Percentiles rank a stretch among this genome's conserved stretches.
phyloP scores from a whole-genome alignment of 2,113 vertebrate genomes.

The Colossoma macropomum region DNA sequence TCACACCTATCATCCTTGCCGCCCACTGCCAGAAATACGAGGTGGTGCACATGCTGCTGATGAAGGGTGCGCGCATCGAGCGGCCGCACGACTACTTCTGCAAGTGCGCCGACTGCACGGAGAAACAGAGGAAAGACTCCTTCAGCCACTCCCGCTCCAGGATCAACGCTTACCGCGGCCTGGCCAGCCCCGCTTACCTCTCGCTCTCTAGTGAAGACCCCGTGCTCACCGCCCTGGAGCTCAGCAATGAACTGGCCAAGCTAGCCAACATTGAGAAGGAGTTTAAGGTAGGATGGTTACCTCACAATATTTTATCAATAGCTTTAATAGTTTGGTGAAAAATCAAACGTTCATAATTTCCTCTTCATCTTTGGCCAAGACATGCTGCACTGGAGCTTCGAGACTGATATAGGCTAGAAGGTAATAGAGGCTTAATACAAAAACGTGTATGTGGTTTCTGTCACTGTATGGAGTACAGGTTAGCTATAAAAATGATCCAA shows the following conservation, averaged over 20 bases:
- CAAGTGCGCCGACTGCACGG: conserved; percentile 84
- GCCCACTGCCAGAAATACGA: conserved; percentile 91
- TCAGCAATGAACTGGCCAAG: conserved; percentile 88
- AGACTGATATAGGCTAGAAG: too few relatives aligned
- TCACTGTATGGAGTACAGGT: too few relatives aligned
- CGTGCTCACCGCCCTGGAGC: conserved; percentile 86
- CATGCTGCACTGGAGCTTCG: too few relatives aligned
- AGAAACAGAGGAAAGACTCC: conserved; percentile 85
- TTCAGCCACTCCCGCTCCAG: conserved; percentile 88
- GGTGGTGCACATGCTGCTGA: conserved; percentile 87
- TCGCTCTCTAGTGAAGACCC: conserved; percentile 89
- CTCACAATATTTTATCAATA: not conserved
- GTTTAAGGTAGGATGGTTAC: conserved; percentile 82
- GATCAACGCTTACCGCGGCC: conserved; percentile 88
- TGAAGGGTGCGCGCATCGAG: conserved; percentile 86
- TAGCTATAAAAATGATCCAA: too few relatives aligned
- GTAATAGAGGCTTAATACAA: too few relatives aligned
- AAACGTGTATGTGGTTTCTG: too few relatives aligned
- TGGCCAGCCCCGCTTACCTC: conserved; percentile 88
- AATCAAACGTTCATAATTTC: too few relatives aligned
- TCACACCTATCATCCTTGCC: conserved; percentile 88
- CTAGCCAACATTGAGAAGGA: conserved; percentile 91
- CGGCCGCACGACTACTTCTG: conserved; percentile 90
- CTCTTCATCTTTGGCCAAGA: too few relatives aligned
- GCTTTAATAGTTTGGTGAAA: not conserved